Evolutionary conservation across 30 jellyfish, hydroid and myxozoan genomes (phyloP).

Genomic region (Catostylus mosaicus): DNA sequence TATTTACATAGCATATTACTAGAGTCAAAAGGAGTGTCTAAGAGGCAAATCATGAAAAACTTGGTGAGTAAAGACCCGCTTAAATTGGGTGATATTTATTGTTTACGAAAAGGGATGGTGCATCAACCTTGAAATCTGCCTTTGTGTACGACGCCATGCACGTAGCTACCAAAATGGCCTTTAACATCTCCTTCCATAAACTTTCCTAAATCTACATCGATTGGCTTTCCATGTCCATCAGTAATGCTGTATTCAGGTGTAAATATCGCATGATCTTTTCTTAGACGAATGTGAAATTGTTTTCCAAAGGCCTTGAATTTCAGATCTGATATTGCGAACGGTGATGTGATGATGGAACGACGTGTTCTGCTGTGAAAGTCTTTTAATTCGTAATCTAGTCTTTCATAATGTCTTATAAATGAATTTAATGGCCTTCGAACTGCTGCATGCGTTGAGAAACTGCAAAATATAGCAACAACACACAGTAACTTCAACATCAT

Average conservation of each 20-base stretch:
- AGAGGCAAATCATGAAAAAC: too few relatives aligned
- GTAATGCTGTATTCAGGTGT: slow-evolving; percentile 66
- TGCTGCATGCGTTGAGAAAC: slow-evolving; percentile 13
- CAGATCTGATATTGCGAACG: slow-evolving; percentile 71
- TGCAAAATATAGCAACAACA: slow-evolving; percentile 11
- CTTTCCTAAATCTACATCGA: slow-evolving; percentile 52
- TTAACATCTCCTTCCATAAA: slow-evolving; percentile 91
- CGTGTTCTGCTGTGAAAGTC: slow-evolving; percentile 88
- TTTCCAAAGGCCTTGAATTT: slow-evolving; percentile 81
- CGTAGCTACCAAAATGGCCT: slow-evolving; percentile 77
- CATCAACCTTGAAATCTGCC: slow-evolving; percentile 86
- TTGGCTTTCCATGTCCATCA: slow-evolving; percentile 81
- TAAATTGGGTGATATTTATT: background rate
- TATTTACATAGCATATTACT: too few relatives aligned
- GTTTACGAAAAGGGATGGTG: background rate
- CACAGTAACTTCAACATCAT: slow-evolving; percentile 8
- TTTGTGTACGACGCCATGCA: slow-evolving; percentile 77
- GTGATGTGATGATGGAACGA: slow-evolving; percentile 77
- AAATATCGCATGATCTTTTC: slow-evolving; percentile 82
- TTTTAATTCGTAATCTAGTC: slow-evolving; percentile 64
- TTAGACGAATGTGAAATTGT: slow-evolving; percentile 73
- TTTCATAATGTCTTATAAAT: slow-evolving; percentile 80
- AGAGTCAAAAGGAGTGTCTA: too few relatives aligned
- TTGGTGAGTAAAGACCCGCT: too few relatives aligned
- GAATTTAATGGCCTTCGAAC: slow-evolving; percentile 71